These are phyloP conservation scores for Isoperla grammatica DNA, from an alignment of 2,888 invertebrate genomes.

Conservation along the genomic window DNA sequence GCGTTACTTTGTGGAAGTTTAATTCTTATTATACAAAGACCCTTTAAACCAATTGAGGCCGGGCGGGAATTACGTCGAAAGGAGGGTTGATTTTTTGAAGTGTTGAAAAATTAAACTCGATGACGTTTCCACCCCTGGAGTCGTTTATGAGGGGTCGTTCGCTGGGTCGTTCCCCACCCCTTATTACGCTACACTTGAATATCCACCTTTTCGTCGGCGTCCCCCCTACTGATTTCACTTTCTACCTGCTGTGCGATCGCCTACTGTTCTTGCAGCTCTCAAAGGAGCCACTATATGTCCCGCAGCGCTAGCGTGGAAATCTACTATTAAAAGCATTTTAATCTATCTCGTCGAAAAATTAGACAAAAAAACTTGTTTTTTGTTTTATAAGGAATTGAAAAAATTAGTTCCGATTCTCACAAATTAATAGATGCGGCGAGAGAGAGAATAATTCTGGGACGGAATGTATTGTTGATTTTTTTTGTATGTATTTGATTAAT, in stretches of 20 bases:
- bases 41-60: slow-evolving; percentile 11
- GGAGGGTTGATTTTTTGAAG: slow-evolving; percentile 8
- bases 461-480: too few species aligned
- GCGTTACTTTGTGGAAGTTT: slow-evolving; percentile 1
- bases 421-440: too few species aligned
- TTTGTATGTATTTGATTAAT: too few species aligned
- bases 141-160: slow-evolving; percentile 1
- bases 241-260: neutral
- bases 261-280: too few species aligned
- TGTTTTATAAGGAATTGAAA: too few species aligned
- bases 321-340: too few species aligned
- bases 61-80: neutral
- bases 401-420: too few species aligned
- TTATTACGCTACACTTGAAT: neutral
- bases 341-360: too few species aligned
- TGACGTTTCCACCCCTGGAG: slow-evolving; percentile 11
- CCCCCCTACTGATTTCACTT: neutral
- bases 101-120: slow-evolving; percentile 17
- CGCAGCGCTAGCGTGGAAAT: too few species aligned
- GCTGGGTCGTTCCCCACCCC: neutral
- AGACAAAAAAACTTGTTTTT: too few species aligned
- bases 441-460: too few species aligned
- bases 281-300: too few species aligned
- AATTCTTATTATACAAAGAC: slow-evolving; percentile 8
- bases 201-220: neutral